phyloP scores from a whole-genome alignment of 1,140 invertebrate genomes.

The Acromyrmex charruanus region DNA sequence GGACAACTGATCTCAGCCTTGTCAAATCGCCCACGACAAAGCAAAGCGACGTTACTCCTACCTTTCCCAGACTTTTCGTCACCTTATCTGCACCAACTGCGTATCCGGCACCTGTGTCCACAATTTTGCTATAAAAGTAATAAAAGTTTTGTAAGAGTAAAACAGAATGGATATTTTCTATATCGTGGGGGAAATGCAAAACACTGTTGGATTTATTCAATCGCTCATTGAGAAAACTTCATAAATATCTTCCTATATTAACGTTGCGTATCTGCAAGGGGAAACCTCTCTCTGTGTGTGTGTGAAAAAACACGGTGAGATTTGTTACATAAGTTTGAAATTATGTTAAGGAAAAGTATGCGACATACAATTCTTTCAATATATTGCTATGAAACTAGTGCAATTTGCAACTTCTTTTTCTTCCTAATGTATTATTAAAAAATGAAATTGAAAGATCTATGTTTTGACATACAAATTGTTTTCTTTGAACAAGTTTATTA shows the following conservation, averaged over 20 bases:
- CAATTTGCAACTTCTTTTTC: slow-evolving; percentile 62
- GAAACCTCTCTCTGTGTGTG: slow-evolving; percentile 29
- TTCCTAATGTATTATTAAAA: slow-evolving; percentile 27
- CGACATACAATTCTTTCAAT: slow-evolving; percentile 57
- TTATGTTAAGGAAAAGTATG: slow-evolving; percentile 59
- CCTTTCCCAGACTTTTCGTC: slow-evolving; percentile 78
- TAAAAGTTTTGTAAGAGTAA: slow-evolving; percentile 84
- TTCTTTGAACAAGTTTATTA: slow-evolving; percentile 32
- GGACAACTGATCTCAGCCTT: slow-evolving; percentile 91
- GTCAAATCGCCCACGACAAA: slow-evolving; percentile 75
- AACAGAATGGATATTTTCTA: slow-evolving; percentile 84
- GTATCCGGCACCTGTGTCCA: slow-evolving; percentile 83
- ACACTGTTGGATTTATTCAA: slow-evolving; percentile 69
- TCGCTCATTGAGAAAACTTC: slow-evolving; percentile 57
- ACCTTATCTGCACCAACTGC: slow-evolving; percentile 82
- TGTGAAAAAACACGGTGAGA: slow-evolving; percentile 52
- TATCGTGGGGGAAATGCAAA: slow-evolving; percentile 78
- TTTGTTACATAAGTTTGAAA: slow-evolving; percentile 63
- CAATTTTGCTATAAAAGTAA: slow-evolving; percentile 85
- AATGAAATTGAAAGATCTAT: slow-evolving; percentile 20
- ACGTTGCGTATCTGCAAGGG: slow-evolving; percentile 47
- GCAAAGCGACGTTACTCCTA: slow-evolving; percentile 80
- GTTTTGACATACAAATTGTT: slow-evolving; percentile 40
- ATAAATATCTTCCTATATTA: slow-evolving; percentile 63
- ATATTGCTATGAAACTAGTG: slow-evolving; percentile 63